phyloP scores from a whole-genome alignment of 2,113 vertebrate species.

The Guaruba guarouba region DNA sequence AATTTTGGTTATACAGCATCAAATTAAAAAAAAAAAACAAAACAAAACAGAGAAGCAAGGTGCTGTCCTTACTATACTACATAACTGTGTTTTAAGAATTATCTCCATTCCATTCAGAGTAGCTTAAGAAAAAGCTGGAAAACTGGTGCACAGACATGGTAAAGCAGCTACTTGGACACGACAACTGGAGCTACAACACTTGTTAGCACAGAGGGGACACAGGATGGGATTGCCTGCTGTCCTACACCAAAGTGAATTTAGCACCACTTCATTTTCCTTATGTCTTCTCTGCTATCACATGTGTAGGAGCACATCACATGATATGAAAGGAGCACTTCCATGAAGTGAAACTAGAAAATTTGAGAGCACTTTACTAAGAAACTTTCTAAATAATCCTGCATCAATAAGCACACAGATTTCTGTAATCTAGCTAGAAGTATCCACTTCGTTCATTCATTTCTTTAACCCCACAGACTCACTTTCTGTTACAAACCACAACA shows the following conservation, averaged over 20 bases:
- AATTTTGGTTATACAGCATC: not conserved
- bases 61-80: not conserved
- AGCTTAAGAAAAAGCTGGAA: not conserved
- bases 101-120: not conserved
- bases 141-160: not conserved
- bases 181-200: not conserved
- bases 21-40: not conserved
- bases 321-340: not conserved
- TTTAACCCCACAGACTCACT: not conserved
- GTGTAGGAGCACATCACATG: accelerated
- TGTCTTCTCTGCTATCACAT: not conserved
- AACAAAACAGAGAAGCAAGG: not conserved
- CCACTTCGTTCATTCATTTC: not conserved
- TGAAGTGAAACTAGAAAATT: not conserved
- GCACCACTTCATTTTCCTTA: accelerated
- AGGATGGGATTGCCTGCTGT: accelerated
- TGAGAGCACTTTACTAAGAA: not conserved
- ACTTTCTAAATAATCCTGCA: not conserved
- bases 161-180: not conserved
- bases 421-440: not conserved
- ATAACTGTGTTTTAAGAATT: not conserved
- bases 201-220: accelerated
- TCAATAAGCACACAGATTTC: accelerated
- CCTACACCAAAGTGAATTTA: not conserved
- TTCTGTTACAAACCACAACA: not conserved